A percentile compares a stretch with the other conserved stretches of the same genome.
phyloP scores from a whole-genome alignment of 2,888 invertebrate species.

The Hoplodrina blanda region DNA sequence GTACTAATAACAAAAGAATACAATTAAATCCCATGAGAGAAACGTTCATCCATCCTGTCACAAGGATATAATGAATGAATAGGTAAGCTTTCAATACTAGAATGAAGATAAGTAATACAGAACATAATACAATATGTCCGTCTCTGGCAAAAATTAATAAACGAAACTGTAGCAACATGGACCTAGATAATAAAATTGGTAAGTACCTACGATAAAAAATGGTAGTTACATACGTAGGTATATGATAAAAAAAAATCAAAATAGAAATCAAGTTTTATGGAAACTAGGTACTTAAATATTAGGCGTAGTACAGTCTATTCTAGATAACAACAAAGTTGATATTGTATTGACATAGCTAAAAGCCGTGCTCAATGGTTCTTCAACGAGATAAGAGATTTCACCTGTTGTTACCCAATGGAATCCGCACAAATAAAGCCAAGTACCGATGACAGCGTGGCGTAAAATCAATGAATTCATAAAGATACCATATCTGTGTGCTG shows the following conservation, averaged over 20 bases:
- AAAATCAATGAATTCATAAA: constrained; percentile 76
- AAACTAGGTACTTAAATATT: constrained; percentile 35
- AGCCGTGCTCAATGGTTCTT: constrained; percentile 68
- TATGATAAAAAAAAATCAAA: constrained; percentile 41
- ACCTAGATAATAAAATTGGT: constrained; percentile 35
- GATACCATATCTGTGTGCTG: constrained; percentile 75
- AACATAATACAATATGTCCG: background rate
- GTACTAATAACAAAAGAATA: background rate
- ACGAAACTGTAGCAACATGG: constrained; percentile 28
- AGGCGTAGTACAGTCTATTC: constrained; percentile 33
- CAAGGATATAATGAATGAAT: background rate
- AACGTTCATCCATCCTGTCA: too few species aligned
- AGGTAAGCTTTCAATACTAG: background rate
- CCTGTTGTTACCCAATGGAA: constrained; percentile 53
- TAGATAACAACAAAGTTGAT: constrained; percentile 42
- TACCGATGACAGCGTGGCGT: constrained; percentile 55
- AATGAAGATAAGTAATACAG: constrained; percentile 2
- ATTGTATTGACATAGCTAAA: constrained; percentile 73
- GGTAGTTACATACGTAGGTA: constrained; percentile 22
- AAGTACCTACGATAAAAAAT: constrained; percentile 36
- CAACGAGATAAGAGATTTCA: constrained; percentile 68
- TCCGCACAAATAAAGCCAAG: constrained; percentile 44
- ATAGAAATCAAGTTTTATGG: constrained; percentile 45
- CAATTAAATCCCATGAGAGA: background rate
- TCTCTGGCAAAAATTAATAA: constrained; percentile 41